phyloP scores from a whole-genome alignment of 2,888 invertebrate genomes.

The Lasius platythorax region DNA sequence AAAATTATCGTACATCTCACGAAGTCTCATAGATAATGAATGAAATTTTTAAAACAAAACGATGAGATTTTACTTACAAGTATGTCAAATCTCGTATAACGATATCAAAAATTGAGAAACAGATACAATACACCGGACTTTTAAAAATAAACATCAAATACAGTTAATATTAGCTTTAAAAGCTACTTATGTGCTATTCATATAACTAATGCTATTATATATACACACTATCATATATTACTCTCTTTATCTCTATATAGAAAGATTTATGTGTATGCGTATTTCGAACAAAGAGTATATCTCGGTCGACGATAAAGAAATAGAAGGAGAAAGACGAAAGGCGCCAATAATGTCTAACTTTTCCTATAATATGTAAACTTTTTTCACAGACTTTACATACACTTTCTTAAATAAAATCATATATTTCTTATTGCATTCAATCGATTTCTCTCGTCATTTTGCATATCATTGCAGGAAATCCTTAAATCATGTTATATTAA shows the following conservation, averaged over 20 bases:
- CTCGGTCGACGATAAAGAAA: background rate
- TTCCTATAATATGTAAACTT: background rate
- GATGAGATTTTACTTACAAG: slow-evolving; percentile 24
- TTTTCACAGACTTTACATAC: background rate
- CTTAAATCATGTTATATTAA: background rate
- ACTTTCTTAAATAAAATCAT: background rate
- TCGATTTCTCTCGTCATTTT: background rate
- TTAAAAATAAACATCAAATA: background rate
- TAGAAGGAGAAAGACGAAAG: background rate
- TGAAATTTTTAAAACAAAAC: slow-evolving; percentile 22
- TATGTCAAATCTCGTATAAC: background rate
- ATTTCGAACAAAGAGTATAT: background rate
- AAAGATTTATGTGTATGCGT: background rate
- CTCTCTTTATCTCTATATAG: background rate
- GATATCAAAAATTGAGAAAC: slow-evolving; percentile 9
- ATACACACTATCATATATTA: background rate
- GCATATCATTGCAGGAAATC: background rate
- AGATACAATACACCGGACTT: background rate
- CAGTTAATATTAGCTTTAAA: background rate
- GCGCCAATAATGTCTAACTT: no score
- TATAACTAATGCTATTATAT: background rate
- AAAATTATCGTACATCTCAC: background rate
- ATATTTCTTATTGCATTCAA: background rate
- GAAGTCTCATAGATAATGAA: slow-evolving; percentile 18
- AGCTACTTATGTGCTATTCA: background rate